Base-by-base conservation (phyloP, 2,888 invertebrate species). In the Ectobius pallidus region DNA sequence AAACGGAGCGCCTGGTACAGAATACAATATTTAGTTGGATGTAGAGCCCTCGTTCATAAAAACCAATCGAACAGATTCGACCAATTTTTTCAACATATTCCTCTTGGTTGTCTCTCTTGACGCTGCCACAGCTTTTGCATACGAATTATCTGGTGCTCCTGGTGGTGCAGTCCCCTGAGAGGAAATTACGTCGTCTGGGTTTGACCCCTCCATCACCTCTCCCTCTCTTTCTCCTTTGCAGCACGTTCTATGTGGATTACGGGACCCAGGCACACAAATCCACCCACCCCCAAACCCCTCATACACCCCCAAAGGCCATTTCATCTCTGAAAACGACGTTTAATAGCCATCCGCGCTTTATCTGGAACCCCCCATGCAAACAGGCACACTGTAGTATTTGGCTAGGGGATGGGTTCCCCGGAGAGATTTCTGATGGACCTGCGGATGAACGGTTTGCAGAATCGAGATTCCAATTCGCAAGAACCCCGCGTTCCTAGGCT, bases 291-390 rank as follows among this genome's bases (percentile, higher is more conserved):
- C 44, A 22, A 1, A 20, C 32, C n/a, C 70, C 44, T 22, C 71
- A n/a, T n/a, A n/a, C 39, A 62, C 73, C 73, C 69, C 72, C 44
- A 52, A 70, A 73, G 73, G 75, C 75, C 73, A 72, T 72, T 75
- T 71, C 75, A 75, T 75, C 75, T 73, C 75, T 73, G 75, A 75
- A 73, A 75, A 75, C 75, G 75, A 75, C 73, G 71, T 73, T 75
- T 75, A 75, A 73, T 75, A 75, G 75, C 73, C 73, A 73, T 75
- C 75, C 75, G 34, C 73, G 75, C 73, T 75, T 75, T 75, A 75
- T 75, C 75, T 75, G 73, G 65, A 49, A 49, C 65, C 55, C 70
- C 73, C 69, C 75, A 73, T 73, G 73, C 75, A 74, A 73, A 74
- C 72, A 73, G 42, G 39, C 20, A n/a, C n/a, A 30, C 22, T 39